A percentile compares a stretch with the other conserved stretches of the same genome.
phyloP scores from a whole-genome alignment of 1,140 invertebrate species.

The Pristionchus pacificus region DNA sequence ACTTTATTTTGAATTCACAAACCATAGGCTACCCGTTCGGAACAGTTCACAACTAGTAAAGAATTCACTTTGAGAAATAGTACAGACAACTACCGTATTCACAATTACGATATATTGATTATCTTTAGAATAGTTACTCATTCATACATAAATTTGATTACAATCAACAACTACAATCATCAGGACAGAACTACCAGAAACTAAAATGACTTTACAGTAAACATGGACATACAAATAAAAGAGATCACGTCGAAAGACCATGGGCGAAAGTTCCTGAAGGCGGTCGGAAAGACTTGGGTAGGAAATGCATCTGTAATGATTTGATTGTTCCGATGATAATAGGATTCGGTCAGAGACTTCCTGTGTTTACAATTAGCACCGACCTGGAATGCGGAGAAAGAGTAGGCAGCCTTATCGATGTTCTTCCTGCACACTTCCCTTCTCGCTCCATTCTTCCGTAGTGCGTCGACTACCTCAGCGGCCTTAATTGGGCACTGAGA shows the following conservation, averaged over 20 bases:
- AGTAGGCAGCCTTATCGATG: slow-evolving; percentile 52
- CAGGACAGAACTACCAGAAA: too few species aligned
- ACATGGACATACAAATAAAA: slow-evolving; percentile 11
- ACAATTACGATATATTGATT: too few species aligned
- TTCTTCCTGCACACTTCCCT: slow-evolving; percentile 56
- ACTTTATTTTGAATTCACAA: too few species aligned
- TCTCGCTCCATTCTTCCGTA: slow-evolving; percentile 49
- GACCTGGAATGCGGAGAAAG: slow-evolving; percentile 51
- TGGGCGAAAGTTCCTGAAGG: slow-evolving; percentile 49
- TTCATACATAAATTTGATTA: not conserved
- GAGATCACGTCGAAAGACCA: slow-evolving; percentile 27
- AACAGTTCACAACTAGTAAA: too few species aligned
- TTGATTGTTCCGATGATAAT: not conserved
- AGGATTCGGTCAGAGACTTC: not conserved
- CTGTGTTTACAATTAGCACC: too few species aligned
- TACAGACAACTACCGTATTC: too few species aligned
- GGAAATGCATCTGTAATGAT: slow-evolving; percentile 45
- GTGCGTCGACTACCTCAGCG: slow-evolving; percentile 41
- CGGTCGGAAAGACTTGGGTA: slow-evolving; percentile 50
- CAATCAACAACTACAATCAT: not conserved
- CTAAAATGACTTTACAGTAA: slow-evolving; percentile 7
- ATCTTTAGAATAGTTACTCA: too few species aligned
- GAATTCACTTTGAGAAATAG: too few species aligned
- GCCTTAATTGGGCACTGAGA: too few species aligned
- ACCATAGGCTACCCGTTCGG: too few species aligned